Evolutionary conservation across 35 echinoderm and acorn worm genomes (phyloP).

Genomic region (Acanthaster planci): DNA sequence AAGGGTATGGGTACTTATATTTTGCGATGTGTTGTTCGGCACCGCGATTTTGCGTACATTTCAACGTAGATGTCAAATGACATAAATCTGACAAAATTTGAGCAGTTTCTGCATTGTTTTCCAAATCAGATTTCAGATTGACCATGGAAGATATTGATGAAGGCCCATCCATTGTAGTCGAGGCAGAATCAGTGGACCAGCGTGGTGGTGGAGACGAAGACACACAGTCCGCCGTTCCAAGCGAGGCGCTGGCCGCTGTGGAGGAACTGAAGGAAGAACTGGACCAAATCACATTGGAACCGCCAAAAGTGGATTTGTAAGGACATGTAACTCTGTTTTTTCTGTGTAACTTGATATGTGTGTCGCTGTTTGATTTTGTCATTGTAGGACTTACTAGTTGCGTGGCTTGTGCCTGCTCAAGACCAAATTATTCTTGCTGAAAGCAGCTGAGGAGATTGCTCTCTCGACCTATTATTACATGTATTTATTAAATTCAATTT

Average conservation of each 20-base stretch:
- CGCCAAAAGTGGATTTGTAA: conserved; percentile 79
- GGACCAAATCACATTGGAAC: conserved; percentile 71
- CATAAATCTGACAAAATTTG: not conserved
- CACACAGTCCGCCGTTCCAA: conserved; percentile 47
- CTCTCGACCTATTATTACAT: too few species aligned
- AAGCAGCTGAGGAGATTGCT: too few species aligned
- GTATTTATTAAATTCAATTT: too few species aligned
- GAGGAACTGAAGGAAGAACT: conserved; percentile 77
- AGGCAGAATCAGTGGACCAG: conserved; percentile 18
- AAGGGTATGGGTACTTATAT: not conserved
- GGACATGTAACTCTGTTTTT: too few species aligned
- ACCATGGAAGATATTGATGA: conserved; percentile 57
- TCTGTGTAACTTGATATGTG: too few species aligned
- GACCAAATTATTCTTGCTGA: too few species aligned
- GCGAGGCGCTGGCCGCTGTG: conserved; percentile 70
- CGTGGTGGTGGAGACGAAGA: conserved; percentile 38
- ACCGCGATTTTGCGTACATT: not conserved
- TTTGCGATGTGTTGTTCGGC: not conserved
- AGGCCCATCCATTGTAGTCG: conserved; percentile 57
- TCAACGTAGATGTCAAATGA: not conserved
- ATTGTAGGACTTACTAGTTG: too few species aligned
- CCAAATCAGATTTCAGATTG: not conserved
- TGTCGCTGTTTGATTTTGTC: too few species aligned
- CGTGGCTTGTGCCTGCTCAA: too few species aligned
- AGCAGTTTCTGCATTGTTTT: not conserved